Percentiles rank a stretch among this genome's conserved stretches.
These are phyloP conservation scores for Pterocles orientalis DNA, from an alignment of 2,113 vertebrate genomes.

Conservation along the genomic window DNA sequence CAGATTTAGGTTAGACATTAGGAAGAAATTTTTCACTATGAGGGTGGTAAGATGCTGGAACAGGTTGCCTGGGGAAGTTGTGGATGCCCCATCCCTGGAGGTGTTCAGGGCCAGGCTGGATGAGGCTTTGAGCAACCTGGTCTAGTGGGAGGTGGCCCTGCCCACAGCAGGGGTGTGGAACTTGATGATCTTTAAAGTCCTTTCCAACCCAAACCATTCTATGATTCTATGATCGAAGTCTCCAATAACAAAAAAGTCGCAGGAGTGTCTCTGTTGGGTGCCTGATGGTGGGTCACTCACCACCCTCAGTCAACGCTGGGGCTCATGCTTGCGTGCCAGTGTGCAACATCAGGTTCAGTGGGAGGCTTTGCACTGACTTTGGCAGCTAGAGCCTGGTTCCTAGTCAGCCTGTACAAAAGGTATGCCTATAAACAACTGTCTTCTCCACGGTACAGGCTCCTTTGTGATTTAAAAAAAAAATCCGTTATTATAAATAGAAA, in stretches of 20 bases:
- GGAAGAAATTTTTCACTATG: no score
- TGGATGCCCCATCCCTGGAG: no score
- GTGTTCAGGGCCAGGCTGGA: no score
- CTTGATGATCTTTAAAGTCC: no score
- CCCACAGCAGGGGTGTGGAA: no score
- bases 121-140: no score
- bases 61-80: no score
- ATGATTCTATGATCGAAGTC: background rate
- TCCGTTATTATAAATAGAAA: background rate
- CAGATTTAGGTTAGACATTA: no score
- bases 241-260: background rate
- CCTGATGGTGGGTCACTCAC: background rate
- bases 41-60: no score
- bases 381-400: background rate
- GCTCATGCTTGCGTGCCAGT: rapidly evolving
- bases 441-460: background rate
- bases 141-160: no score
- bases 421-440: background rate
- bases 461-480: background rate
- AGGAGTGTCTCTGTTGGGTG: background rate
- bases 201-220: no score
- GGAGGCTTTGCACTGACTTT: background rate
- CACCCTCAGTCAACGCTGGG: rapidly evolving
- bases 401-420: background rate
- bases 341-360: background rate